A percentile compares a stretch with the other conserved stretches of the same genome.
phyloP scores from a whole-genome alignment of 1,140 invertebrate genomes.

The Ips typographus region DNA sequence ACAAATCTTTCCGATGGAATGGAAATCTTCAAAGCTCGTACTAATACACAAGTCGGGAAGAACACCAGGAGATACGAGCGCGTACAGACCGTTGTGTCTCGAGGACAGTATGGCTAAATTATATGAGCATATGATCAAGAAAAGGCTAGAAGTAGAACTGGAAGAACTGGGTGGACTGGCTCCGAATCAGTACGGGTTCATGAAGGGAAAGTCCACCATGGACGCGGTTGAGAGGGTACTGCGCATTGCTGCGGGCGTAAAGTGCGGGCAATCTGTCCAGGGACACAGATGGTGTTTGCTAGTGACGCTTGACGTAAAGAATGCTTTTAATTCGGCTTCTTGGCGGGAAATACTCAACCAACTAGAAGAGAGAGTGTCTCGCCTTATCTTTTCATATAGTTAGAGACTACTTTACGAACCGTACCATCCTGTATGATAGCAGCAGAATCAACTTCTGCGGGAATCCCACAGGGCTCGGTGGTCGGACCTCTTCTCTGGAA shows the following conservation, averaged over 20 bases:
- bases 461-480: slow-evolving; percentile 15
- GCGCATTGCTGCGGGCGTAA: slow-evolving; percentile 7
- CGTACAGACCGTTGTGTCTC: neutral
- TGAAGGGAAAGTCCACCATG: neutral
- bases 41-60: neutral
- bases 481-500: slow-evolving; percentile 9
- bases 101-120: neutral
- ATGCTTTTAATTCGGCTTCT: slow-evolving; percentile 33
- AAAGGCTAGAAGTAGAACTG: neutral
- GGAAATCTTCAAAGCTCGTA: neutral
- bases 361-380: neutral
- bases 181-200: no score
- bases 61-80: slow-evolving; percentile 7
- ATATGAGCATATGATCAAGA: neutral
- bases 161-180: no score
- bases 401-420: neutral
- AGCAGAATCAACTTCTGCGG: neutral
- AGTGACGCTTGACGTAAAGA: slow-evolving; percentile 33
- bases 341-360: slow-evolving; percentile 14
- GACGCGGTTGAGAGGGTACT: neutral
- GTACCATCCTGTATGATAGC: neutral
- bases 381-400: neutral
- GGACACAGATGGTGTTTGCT: slow-evolving; percentile 20
- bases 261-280: neutral
- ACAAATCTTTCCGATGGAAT: neutral